Percentiles rank a stretch among this genome's conserved stretches.
Evolutionary conservation across 37 sponge, comb jelly and placozoan genomes (phyloP).

Genomic region (Hexactinellida sp.): DNA sequence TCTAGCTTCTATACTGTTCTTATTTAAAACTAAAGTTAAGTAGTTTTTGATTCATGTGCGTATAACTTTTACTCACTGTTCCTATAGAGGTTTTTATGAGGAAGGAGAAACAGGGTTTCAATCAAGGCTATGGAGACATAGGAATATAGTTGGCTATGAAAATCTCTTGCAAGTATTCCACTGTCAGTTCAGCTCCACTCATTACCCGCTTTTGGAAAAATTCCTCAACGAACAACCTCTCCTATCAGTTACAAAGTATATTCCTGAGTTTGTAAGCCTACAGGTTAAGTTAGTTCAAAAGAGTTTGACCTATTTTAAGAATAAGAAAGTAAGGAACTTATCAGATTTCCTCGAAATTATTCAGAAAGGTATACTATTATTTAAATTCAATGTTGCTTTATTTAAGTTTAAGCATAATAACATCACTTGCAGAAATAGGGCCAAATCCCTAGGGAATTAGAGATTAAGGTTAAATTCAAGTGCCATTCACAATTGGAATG

Average conservation of each 20-base stretch:
- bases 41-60: too few relatives aligned
- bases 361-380: not conserved
- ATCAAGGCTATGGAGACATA: slow-evolving; percentile 2
- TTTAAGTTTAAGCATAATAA: too few relatives aligned
- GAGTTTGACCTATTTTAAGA: not conserved
- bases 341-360: not conserved
- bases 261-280: not conserved
- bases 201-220: not conserved
- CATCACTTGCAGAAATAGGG: too few relatives aligned
- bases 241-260: not conserved
- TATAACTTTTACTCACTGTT: not conserved
- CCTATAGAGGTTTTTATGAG: not conserved
- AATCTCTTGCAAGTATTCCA: not conserved
- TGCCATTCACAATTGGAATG: too few relatives aligned
- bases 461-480: too few relatives aligned
- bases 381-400: too few relatives aligned
- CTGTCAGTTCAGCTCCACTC: not conserved
- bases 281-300: not conserved
- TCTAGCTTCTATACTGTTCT: too few relatives aligned
- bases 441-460: too few relatives aligned
- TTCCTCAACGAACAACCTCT: not conserved
- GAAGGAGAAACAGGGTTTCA: not conserved
- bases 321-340: not conserved
- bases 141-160: not conserved
- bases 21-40: too few relatives aligned